These are phyloP conservation scores for Leptopilina syphax DNA, from an alignment of 2,888 invertebrate genomes.

Conservation along the genomic window DNA sequence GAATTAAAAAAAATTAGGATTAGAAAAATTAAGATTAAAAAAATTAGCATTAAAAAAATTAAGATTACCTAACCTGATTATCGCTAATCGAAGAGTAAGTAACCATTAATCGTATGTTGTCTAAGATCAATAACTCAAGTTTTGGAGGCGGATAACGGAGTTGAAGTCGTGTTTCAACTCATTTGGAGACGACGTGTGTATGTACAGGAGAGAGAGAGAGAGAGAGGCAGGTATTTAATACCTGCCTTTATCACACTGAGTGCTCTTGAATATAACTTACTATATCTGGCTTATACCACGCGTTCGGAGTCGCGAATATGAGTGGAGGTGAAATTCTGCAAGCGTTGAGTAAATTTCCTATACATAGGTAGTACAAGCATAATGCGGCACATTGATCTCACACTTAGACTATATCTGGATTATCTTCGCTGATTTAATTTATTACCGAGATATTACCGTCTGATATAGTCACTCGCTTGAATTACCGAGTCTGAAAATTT, in stretches of 20 bases:
- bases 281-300: slow-evolving; percentile 24
- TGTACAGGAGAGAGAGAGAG: background rate
- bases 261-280: slow-evolving; percentile 37
- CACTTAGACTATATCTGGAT: slow-evolving; percentile 71
- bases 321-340: background rate
- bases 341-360: slow-evolving; percentile 39
- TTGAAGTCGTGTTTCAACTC: slow-evolving; percentile 26
- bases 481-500: slow-evolving; percentile 56
- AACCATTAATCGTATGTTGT: no score
- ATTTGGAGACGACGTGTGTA: background rate
- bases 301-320: slow-evolving; percentile 5
- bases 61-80: no score
- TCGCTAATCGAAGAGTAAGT: no score
- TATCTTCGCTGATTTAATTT: slow-evolving; percentile 75
- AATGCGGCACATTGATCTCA: slow-evolving; percentile 66
- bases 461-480: slow-evolving; percentile 68
- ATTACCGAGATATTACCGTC: slow-evolving; percentile 71
- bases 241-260: slow-evolving; percentile 24
- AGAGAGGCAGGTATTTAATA: slow-evolving; percentile 35
- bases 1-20: no score
- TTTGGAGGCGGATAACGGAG: background rate
- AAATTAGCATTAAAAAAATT: no score
- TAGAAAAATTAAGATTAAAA: no score
- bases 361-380: slow-evolving; percentile 60
- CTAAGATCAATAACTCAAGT: slow-evolving; percentile 23